Evolutionary conservation across 1,140 invertebrate species (phyloP), one percentile per base, ranked within the genome.

Genomic region (Ceratoteleas bidentatus): DNA sequence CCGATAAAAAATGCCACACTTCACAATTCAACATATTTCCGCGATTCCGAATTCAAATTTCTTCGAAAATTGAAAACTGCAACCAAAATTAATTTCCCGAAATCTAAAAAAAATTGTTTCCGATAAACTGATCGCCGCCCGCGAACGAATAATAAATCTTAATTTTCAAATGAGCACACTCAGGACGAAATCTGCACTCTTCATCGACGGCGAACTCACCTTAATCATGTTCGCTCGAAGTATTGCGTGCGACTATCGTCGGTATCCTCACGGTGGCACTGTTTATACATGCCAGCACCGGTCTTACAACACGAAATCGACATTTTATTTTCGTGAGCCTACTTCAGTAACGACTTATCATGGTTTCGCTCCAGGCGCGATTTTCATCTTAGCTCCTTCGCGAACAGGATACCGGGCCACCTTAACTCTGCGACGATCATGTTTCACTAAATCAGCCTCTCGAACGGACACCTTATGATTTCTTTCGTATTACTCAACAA

Each of bases 201-300:
- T 56, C 50, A 34, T 57, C 40, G 64, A 50, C 34, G 32, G 57
- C 33, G 9, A 62, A 61, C 88, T 88, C 85, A 89, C 89, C 88
- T 88, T 75, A 83, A 86, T 84, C 89, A 89, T 89, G 86, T 85
- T 89, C 38, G 64, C 57, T 87, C 84, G 78, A 61, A 83, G 86
- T 74, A 57, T 85, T 60, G 74, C 75, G 69, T 65, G 64, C 84
- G 82, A 89, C 87, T 89, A 87, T 89, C 72, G 58, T 62, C 61
- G 57, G 62, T 58, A 84, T 77, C 54, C 50, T 76, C 66, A 36
- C 61, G 85, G 86, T 85, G 73, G 79, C 76, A 88, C 84, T 86
- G 84, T 87, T 88, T 80, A 81, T 83, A 73, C 38, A 49, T 43
- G 61, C 53, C 74, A 53, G 52, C 83, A 87, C 85, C 84, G 86